phyloP scores from a whole-genome alignment of 2,888 invertebrate genomes.

The Dione juno region DNA sequence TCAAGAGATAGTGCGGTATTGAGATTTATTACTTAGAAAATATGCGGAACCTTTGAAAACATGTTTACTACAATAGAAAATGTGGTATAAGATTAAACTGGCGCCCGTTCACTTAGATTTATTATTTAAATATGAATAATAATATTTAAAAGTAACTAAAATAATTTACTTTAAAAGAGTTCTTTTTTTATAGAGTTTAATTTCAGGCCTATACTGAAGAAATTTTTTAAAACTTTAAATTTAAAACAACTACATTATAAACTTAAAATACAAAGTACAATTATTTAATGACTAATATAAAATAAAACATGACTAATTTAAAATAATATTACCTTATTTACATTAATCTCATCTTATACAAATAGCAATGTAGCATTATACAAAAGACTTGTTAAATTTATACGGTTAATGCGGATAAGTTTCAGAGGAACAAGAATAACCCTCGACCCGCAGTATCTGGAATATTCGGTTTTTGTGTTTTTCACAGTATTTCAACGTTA shows the following conservation, averaged over 20 bases:
- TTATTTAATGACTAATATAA: no score
- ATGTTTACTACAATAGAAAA: conserved; percentile 17
- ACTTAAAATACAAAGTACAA: no score
- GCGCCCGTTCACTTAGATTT: neutral
- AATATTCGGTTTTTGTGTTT: conserved; percentile 16
- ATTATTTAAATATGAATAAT: neutral
- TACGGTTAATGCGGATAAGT: conserved; percentile 31
- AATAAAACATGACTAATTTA: neutral
- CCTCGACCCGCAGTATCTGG: conserved; percentile 26
- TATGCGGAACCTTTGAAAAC: conserved; percentile 21
- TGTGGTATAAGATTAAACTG: neutral
- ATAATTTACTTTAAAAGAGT: no score
- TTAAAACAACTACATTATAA: no score
- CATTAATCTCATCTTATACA: conserved; percentile 9
- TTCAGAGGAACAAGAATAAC: conserved; percentile 29
- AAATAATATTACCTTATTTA: neutral
- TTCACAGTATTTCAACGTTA: conserved; percentile 15
- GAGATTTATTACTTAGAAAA: conserved; percentile 20
- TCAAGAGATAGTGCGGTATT: conserved; percentile 22
- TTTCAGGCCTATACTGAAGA: no score
- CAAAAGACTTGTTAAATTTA: conserved; percentile 30
- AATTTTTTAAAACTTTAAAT: no score
- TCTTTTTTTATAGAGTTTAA: no score
- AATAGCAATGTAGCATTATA: conserved; percentile 9
- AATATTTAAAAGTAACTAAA: no score